phyloP scores from a whole-genome alignment of 2,888 invertebrate species.

The Scaeva pyrastri region DNA sequence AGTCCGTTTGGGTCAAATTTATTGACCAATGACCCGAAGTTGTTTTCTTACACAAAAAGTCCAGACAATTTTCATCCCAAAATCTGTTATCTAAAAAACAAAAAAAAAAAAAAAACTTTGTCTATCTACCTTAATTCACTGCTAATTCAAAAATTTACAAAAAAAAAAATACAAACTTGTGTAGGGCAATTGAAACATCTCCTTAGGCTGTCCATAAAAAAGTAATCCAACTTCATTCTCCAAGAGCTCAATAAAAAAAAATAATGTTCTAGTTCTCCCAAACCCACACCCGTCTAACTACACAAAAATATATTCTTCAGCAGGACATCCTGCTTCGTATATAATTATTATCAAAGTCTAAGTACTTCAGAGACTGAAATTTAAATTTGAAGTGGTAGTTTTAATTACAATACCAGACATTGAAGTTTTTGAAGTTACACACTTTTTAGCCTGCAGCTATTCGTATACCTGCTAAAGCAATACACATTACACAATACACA shows the following conservation, averaged over 20 bases:
- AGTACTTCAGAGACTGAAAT: slow-evolving; percentile 37
- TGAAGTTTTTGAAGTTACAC: slow-evolving; percentile 43
- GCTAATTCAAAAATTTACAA: neutral
- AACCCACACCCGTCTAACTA: too few species aligned
- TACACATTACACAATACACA: too few species aligned
- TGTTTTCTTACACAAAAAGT: neutral
- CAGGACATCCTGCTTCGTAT: neutral
- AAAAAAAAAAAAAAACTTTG: neutral
- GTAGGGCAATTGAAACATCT: neutral
- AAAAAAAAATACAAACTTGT: neutral
- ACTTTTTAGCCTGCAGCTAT: slow-evolving; percentile 22
- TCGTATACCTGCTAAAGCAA: neutral
- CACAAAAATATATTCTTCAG: neutral
- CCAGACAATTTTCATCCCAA: neutral
- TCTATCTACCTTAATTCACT: neutral
- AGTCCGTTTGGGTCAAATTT: neutral
- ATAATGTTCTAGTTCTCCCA: slow-evolving; percentile 15
- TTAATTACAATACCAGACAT: slow-evolving; percentile 56
- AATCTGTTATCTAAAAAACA: neutral
- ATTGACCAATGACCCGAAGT: neutral
- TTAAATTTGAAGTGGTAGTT: slow-evolving; percentile 63
- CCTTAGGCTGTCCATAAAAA: slow-evolving; percentile 25
- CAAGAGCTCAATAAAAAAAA: neutral
- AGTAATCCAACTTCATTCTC: slow-evolving; percentile 16
- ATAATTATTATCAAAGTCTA: slow-evolving; percentile 28